Conservation (phyloP, 2,797 vertebrate species). For the Syndactyla subalaris region DNA sequence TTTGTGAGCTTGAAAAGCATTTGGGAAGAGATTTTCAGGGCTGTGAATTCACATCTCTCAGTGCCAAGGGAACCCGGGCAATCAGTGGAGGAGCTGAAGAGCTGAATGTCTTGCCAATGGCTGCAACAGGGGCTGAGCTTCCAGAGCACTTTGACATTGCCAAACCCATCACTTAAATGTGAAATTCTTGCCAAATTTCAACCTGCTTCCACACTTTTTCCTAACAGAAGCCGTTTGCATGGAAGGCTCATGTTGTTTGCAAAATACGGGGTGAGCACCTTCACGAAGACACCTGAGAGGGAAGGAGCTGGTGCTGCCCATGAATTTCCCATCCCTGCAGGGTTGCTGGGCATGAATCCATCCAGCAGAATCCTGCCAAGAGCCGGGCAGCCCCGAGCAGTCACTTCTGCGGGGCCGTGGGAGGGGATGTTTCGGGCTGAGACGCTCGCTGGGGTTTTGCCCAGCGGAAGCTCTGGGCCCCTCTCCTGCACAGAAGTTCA, state of each 20-base stretch:
- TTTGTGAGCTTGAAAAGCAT: background rate
- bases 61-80: background rate
- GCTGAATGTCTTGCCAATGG: background rate
- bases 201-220: background rate
- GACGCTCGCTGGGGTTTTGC: background rate
- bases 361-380: constrained; percentile 3
- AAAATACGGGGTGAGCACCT: background rate
- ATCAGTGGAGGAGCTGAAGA: background rate
- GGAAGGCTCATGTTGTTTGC: background rate
- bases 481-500: background rate
- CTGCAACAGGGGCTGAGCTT: background rate
- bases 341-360: background rate
- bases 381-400: constrained; percentile 30
- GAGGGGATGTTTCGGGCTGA: constrained; percentile 49
- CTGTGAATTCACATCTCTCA: background rate
- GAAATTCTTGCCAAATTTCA: background rate
- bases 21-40: background rate
- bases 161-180: background rate
- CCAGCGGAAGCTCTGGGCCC: background rate
- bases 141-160: background rate
- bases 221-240: accelerated
- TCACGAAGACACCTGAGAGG: accelerated
- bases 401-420: constrained; percentile 28
- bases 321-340: background rate
- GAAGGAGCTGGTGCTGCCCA: background rate